These are phyloP conservation scores for Eupithecia abbreviata DNA, from an alignment of 2,888 invertebrate species.

Conservation along the genomic window DNA sequence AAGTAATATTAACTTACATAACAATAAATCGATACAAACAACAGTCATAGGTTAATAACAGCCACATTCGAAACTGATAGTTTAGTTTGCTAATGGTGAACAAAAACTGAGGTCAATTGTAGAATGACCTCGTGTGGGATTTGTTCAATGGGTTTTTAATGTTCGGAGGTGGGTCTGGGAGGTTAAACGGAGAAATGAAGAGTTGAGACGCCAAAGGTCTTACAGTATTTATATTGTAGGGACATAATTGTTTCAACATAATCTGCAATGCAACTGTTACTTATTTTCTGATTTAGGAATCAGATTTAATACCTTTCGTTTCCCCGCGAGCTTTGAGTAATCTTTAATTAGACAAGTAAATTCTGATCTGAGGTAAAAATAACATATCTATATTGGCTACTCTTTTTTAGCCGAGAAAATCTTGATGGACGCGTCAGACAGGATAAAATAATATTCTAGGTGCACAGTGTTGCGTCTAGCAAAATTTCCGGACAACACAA, in stretches of 20 bases:
- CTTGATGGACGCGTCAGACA: neutral
- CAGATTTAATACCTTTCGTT: neutral
- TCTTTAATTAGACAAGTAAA: neutral
- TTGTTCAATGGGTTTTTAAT: constrained; percentile 36
- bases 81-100: constrained; percentile 24
- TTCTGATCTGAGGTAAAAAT: neutral
- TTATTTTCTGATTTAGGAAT: neutral
- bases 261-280: neutral
- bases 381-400: neutral
- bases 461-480: neutral
- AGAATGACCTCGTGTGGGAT: constrained; percentile 34
- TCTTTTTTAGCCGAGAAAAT: neutral
- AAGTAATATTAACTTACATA: constrained; percentile 16
- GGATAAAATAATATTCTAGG: neutral
- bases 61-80: constrained; percentile 30
- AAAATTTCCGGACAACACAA: constrained; percentile 13
- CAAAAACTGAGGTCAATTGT: constrained; percentile 40
- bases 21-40: constrained; percentile 21
- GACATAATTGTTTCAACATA: neutral
- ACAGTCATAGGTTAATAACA: constrained; percentile 31
- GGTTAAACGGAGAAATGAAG: constrained; percentile 32
- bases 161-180: constrained; percentile 20
- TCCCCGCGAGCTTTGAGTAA: neutral
- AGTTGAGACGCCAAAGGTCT: constrained; percentile 22
- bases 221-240: neutral